phyloP scores from a whole-genome alignment of 92 coral and sea anemone species.

The Muricea muricata region DNA sequence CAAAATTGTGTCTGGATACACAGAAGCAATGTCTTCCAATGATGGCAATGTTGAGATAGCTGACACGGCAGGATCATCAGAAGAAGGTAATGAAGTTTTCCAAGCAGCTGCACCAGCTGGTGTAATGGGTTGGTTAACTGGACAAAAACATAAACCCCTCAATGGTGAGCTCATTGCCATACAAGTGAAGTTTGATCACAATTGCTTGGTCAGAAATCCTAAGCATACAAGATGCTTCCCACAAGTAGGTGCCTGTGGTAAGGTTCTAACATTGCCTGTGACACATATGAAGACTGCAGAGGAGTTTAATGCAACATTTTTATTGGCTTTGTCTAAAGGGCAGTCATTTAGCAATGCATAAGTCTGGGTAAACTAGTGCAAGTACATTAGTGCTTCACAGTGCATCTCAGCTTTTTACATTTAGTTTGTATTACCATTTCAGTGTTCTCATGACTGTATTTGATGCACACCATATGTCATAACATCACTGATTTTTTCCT shows the following conservation, averaged over 20 bases:
- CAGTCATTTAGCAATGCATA: background rate
- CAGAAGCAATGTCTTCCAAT: conserved; percentile 29
- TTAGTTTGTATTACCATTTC: too few relatives aligned
- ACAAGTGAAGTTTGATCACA: conserved; percentile 5
- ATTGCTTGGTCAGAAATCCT: background rate
- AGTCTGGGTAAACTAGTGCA: background rate
- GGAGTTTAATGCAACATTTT: background rate
- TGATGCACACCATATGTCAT: too few relatives aligned
- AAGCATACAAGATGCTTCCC: background rate
- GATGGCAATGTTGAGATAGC: conserved; percentile 5
- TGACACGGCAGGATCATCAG: background rate
- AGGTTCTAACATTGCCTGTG: background rate
- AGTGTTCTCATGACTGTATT: conserved; percentile 42
- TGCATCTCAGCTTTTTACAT: too few relatives aligned
- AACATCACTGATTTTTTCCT: too few relatives aligned
- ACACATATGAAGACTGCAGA: background rate
- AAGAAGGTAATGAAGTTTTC: conserved; percentile 13
- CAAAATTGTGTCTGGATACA: conserved; percentile 4
- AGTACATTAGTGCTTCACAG: too few relatives aligned
- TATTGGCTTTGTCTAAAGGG: background rate
- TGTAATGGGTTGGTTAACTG: conserved; percentile 41
- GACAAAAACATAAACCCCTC: conserved; percentile 28
- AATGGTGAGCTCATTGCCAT: conserved; percentile 2
- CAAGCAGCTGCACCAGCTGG: conserved; percentile 21
- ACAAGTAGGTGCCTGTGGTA: background rate